Evolutionary conservation across 2,797 vertebrate genomes (phyloP), one percentile per base, ranked within the genome.

Genomic region (Hydrocynus forskahlii): DNA sequence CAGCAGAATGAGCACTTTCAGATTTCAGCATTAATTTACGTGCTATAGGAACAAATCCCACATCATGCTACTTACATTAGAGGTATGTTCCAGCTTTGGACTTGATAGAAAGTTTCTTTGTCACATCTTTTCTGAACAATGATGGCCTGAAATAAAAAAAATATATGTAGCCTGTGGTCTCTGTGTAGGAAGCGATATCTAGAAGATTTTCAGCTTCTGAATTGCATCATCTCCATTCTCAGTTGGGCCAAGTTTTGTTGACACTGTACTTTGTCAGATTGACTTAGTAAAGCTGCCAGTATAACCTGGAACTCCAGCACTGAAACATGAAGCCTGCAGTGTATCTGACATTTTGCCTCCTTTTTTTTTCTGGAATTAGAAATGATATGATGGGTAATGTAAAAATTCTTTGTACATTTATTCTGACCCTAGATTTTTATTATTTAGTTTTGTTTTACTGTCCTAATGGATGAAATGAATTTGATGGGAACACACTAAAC

Each of bases 241-340:
- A 69, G 35, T 79, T 83, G 35, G 25, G n/a, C 52, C 40, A 21
- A 9, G 64, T 52, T 54, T 67, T 75, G 64, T 79, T 83, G 76
- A 79, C 76, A 29, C 21, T 79, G 55, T 29, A 19, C 52, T 67
- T 73, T 67, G 71, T 79, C 81, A 75, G 23, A 62, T 9, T 75
- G 81, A 83, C 81, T 50, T 59, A 54, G 76, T 75, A 75, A 75
- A 75, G 16, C 43, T 75, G 45, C 54, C 63, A 74, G 55, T 79
- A 19, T 43, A 21, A 2, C 50, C 66, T 63, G 50, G 13, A 71
- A 4, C 16, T 59, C 38, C 81, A 75, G 81, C 73, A 38, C 70
- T 25, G 76, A 21, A 79, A 45, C 5, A 83, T 83, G 81, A 79
- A 75, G 70, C 29, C 55, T 40, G 38, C 8, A 1, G 63, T n/a